These are phyloP conservation scores for Antrozous pallidus DNA, from an alignment of 2,797 vertebrate genomes.

Conservation along the genomic window DNA sequence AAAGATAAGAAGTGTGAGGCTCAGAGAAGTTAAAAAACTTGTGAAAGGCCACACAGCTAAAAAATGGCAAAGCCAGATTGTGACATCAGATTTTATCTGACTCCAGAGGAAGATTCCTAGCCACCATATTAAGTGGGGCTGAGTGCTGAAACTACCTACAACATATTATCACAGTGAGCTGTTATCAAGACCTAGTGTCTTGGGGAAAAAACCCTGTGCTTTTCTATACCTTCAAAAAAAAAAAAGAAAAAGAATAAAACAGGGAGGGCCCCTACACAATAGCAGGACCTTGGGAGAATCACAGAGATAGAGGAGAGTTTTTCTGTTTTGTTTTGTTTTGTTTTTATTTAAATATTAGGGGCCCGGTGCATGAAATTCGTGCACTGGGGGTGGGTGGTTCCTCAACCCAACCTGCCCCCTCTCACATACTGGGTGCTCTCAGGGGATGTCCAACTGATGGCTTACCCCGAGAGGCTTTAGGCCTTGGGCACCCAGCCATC, in stretches of 20 bases:
- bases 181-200: not conserved
- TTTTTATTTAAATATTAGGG: too few relatives aligned
- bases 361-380: too few relatives aligned
- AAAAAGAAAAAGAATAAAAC: conserved; percentile 24
- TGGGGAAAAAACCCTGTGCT: not conserved
- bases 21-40: conserved; percentile 15
- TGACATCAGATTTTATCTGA: not conserved
- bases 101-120: not conserved
- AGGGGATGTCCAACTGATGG: too few relatives aligned
- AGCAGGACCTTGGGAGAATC: not conserved
- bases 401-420: too few relatives aligned
- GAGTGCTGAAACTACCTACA: conserved; percentile 12
- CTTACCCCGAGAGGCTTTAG: too few relatives aligned
- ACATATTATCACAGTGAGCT: not conserved
- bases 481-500: too few relatives aligned
- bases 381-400: too few relatives aligned
- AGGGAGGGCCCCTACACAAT: not conserved
- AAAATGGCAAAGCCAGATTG: not conserved
- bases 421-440: too few relatives aligned
- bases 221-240: conserved; percentile 31
- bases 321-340: too few relatives aligned
- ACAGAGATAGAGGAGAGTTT: not conserved
- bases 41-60: not conserved
- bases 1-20: conserved; percentile 15
- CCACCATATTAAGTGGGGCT: not conserved